Evolutionary conservation across 1,140 invertebrate species (phyloP), one percentile per base, ranked within the genome.

Genomic region (Kradibia gibbosae): DNA sequence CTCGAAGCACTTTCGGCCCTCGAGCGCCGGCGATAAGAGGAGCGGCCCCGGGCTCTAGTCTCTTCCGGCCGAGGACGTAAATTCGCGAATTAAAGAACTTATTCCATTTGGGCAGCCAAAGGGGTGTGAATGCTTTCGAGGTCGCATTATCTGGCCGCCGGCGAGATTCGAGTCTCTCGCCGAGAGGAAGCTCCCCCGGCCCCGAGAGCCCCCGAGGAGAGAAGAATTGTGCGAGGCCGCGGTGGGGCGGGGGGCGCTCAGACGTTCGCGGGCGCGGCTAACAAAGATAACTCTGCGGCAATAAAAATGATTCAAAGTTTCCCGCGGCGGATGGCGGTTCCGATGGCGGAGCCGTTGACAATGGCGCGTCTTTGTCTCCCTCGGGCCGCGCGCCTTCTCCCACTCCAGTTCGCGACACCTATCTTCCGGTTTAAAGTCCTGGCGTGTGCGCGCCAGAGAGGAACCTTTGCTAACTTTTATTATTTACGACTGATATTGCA

Each of bases 261-360:
- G 90, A 90, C 88, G 89, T 90, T 90, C 89, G 89, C 90, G 89
- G 88, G 88, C 89, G 88, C 87, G 89, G 88, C 86, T 91, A 91
- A 91, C 90, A 91, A 91, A 91, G 91, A 91, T 91, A 91, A 91
- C 90, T 91, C 91, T 90, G 91, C 91, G n/a, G 91, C 91, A 91
- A 91, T 91, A 91, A 91, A 91, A 91, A 91, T 91, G 91, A 91
- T 91, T 91, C 91, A 91, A 91, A 91, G 91, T 91, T 91, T 91
- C 91, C 91, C 91, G 91, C 90, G 88, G 90, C 88, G 91, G 90
- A 90, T 91, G 90, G 89, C 86, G 89, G 91, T 91, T 91, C 91
- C 90, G 91, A 91, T 91, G 90, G 89, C 87, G 87, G 87, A 90
- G 88, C 88, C 88, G 89, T 90, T 91, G 90, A 91, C 90, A 91